Percentiles rank a stretch among this genome's conserved stretches.
Evolutionary conservation across 1,140 invertebrate genomes (phyloP).

Genomic region (Papilio aristodemus): DNA sequence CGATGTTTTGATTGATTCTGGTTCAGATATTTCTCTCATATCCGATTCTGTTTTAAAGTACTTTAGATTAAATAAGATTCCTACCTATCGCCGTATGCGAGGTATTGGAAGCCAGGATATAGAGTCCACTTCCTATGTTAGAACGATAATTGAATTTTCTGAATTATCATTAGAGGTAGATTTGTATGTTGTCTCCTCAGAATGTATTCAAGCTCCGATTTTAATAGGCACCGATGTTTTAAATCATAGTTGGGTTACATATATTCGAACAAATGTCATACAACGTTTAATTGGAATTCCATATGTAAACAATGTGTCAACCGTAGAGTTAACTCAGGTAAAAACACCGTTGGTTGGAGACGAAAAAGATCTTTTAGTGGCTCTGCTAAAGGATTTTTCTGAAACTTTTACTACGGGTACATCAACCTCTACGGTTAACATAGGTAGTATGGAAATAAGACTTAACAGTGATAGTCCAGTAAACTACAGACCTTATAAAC

Average conservation of each 20-base stretch:
- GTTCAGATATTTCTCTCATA: conserved; percentile 42
- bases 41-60: conserved; percentile 35
- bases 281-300: conserved; percentile 1
- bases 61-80: conserved; percentile 31
- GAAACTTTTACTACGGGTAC: conserved; percentile 40
- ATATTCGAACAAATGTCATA: conserved; percentile 36
- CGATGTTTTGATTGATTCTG: conserved; percentile 44
- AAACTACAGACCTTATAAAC: conserved; percentile 38
- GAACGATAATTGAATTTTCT: conserved; percentile 35
- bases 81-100: conserved; percentile 32
- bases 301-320: neutral
- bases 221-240: conserved; percentile 46
- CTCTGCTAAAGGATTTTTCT: conserved; percentile 37
- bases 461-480: conserved; percentile 36
- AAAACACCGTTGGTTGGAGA: conserved; percentile 33
- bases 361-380: conserved; percentile 20
- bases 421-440: conserved; percentile 40
- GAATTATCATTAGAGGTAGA: conserved; percentile 38
- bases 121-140: conserved; percentile 33
- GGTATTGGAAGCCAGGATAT: conserved; percentile 41
- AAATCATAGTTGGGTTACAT: conserved; percentile 40
- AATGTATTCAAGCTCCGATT: conserved; percentile 36
- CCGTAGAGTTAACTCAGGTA: neutral
- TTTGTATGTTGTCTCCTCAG: conserved; percentile 36
- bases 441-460: conserved; percentile 45